Percentiles rank a stretch among this genome's conserved stretches.
These are phyloP conservation scores for Drosophila pseudotakahashii DNA, from an alignment of 2,888 invertebrate species.

Conservation along the genomic window DNA sequence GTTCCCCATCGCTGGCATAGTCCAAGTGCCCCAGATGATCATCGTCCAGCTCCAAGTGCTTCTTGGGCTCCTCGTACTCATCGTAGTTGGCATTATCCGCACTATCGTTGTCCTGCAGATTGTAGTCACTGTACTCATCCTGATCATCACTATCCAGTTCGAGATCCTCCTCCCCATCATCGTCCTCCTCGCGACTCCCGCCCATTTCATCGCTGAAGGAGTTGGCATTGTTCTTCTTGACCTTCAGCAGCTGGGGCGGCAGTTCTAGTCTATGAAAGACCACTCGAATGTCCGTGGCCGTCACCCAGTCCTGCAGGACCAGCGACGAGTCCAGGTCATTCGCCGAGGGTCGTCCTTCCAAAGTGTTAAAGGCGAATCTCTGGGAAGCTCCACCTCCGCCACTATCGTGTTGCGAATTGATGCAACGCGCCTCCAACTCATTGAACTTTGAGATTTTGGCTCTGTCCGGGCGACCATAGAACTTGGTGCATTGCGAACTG, in stretches of 20 bases:
- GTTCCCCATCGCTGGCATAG: conserved; percentile 77
- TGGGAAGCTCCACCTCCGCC: conserved; percentile 86
- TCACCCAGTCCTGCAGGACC: conserved; percentile 99
- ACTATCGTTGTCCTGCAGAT: conserved; percentile 79
- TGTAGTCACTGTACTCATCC: conserved; percentile 74
- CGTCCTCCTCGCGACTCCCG: conserved; percentile 67
- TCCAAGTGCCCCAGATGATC: conserved; percentile 67
- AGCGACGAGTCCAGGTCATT: conserved; percentile 98
- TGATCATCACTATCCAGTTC: conserved; percentile 60
- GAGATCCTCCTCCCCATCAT: conserved; percentile 52
- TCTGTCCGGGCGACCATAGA: conserved; percentile 95
- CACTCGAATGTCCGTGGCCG: conserved; percentile 98
- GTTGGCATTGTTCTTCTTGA: conserved; percentile 69
- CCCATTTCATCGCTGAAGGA: conserved; percentile 83
- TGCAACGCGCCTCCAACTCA: conserved; percentile 99
- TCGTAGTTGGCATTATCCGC: conserved; percentile 70
- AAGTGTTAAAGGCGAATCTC: conserved; percentile 98
- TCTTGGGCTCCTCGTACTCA: conserved; percentile 79
- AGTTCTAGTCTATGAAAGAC: conserved; percentile 95
- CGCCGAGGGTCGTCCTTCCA: conserved; percentile 98
- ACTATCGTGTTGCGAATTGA: conserved; percentile 92
- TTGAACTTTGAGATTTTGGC: conserved; percentile 97
- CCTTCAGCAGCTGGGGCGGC: conserved; percentile 85
- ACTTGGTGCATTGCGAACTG: conserved; percentile 95
- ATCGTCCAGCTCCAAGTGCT: conserved; percentile 79